phyloP scores from a whole-genome alignment of 2,797 vertebrate genomes.

The Petrocephalus schoutedeni region DNA sequence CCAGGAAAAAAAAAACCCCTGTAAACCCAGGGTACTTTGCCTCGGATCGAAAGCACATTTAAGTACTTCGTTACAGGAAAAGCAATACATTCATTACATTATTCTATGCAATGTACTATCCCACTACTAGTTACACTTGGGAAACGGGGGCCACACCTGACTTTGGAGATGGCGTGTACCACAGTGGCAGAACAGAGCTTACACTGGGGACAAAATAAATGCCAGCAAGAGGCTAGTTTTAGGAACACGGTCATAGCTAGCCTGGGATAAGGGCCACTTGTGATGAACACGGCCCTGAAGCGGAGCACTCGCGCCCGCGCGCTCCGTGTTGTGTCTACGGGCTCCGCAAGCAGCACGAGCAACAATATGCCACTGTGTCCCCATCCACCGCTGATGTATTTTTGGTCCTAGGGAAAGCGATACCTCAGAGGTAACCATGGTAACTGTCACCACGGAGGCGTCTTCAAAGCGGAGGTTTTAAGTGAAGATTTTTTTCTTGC shows the following conservation, averaged over 20 bases:
- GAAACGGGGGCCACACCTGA: neutral
- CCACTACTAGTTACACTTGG: neutral
- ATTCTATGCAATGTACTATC: neutral
- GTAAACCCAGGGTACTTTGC: neutral
- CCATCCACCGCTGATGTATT: constrained; percentile 57
- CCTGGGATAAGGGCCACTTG: neutral
- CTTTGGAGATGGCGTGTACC: neutral
- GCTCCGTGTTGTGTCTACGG: neutral
- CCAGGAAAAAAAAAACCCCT: neutral
- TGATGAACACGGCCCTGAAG: neutral
- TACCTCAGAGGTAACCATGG: constrained; percentile 72
- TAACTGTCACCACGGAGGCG: constrained; percentile 64
- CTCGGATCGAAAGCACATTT: neutral
- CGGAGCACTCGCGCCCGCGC: constrained; percentile 10
- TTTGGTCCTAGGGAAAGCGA: constrained; percentile 67
- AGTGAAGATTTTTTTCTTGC: neutral
- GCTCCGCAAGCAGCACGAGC: constrained; percentile 37
- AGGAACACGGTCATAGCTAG: neutral
- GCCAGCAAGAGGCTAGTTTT: neutral
- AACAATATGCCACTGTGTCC: constrained; percentile 61
- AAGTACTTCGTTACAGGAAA: neutral
- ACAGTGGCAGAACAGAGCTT: neutral
- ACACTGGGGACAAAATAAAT: neutral
- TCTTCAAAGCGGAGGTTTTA: constrained; percentile 34
- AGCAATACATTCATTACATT: neutral